Base-by-base conservation (phyloP, 92 coral and sea anemone genomes). In the Pocillopora grandis region DNA sequence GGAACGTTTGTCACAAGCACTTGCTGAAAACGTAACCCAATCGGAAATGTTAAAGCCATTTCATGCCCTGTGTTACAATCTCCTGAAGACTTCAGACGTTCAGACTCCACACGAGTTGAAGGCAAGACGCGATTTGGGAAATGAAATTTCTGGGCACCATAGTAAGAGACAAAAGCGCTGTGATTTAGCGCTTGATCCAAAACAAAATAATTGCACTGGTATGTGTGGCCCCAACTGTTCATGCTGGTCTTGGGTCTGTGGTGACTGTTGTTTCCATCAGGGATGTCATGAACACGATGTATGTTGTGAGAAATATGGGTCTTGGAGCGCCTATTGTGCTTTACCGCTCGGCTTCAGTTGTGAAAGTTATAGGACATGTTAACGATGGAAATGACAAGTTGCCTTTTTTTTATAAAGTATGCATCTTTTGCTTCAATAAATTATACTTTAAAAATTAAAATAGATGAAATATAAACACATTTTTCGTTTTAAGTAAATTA, bases 231-330 rank as follows among this genome's bases (percentile, higher is more conserved):
- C 67, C 3, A 74, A n/a, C 10, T 82, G 86, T 21, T 5, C 10
- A 16, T 82, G 86, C 75, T 82, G 86, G 86, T 1, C 66, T 2
- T 82, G 76, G 76, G 67, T 80, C 3, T 80, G 85, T 80, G 85
- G 85, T 16, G 80, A 80, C 10, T 80, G 85, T 62, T 80, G 85
- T 80, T 18, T 9, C 18, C 80, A 80, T 37, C 18, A 17, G 36
- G 85, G 85, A 18, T 80, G 85, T 80, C 49, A 72, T 13, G n/a
- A 72, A 64, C 86, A 82, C 33, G 86, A 82, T 16, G 3, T 73
- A 19, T 82, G 86, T 48, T 82, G 86, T 62, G 10, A 27, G 12
- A 15, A 31, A 16, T 42, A 3, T 7, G 9, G 31, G 10, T 20
- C 65, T 2, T 23, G 9, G 33, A 17, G 82, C 19, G 14, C 71